phyloP scores from a whole-genome alignment of 2,113 vertebrate species.

The Panurus biarmicus region DNA sequence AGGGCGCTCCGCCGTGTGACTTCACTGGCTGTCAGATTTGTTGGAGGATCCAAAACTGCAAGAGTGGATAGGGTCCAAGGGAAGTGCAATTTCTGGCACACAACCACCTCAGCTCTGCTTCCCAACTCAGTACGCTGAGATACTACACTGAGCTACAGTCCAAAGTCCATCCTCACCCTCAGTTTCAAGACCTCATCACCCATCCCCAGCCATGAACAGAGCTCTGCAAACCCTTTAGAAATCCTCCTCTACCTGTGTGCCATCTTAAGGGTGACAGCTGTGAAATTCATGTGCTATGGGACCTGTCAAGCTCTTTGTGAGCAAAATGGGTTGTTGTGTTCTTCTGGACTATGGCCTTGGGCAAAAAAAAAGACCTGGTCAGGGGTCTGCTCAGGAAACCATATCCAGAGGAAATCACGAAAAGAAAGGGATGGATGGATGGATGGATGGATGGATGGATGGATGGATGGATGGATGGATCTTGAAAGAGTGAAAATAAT shows the following conservation, averaged over 20 bases:
- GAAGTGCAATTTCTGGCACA: background rate
- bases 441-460: background rate
- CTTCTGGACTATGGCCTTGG: background rate
- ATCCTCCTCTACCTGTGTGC: background rate
- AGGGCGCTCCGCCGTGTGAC: conserved; percentile 88
- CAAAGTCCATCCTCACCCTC: background rate
- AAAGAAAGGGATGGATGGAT: background rate
- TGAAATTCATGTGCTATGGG: background rate
- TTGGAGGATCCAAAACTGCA: conserved; percentile 88
- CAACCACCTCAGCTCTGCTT: background rate
- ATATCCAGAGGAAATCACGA: background rate
- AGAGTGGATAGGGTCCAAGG: background rate
- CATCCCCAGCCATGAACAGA: background rate
- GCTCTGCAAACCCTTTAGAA: background rate
- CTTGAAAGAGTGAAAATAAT: background rate
- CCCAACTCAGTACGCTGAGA: background rate
- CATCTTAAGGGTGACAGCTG: background rate
- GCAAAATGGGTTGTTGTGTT: background rate
- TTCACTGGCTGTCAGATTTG: conserved; percentile 90
- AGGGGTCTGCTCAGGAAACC: background rate
- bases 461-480: background rate
- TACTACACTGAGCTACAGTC: background rate
- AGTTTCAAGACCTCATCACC: background rate
- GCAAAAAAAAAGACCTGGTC: background rate
- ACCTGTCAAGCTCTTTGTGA: background rate